phyloP scores from a whole-genome alignment of 2,888 invertebrate genomes.

The Hoplodrina blanda region DNA sequence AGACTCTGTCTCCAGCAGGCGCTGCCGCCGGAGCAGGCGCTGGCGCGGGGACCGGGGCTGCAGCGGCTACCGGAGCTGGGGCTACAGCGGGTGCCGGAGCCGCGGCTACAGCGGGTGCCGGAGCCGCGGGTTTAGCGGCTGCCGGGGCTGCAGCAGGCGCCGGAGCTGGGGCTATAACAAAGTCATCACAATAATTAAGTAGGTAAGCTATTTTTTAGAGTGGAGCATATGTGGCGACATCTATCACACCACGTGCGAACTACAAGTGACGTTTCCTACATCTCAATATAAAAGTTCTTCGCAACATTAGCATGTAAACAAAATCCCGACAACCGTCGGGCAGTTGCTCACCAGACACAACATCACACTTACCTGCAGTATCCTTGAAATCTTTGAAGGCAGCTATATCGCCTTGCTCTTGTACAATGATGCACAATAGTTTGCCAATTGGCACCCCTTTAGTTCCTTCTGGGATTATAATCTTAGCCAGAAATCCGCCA shows the following conservation, averaged over 20 bases:
- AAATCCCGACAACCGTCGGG: too few species aligned
- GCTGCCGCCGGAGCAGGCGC: conserved; percentile 76
- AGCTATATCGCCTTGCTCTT: conserved; percentile 94
- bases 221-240: too few species aligned
- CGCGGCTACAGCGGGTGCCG: conserved; percentile 67
- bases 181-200: too few species aligned
- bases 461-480: conserved; percentile 96
- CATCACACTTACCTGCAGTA: conserved; percentile 81
- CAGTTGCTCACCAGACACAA: too few species aligned
- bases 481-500: conserved; percentile 99
- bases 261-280: too few species aligned
- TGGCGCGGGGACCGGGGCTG: conserved; percentile 70
- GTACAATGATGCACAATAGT: conserved; percentile 98
- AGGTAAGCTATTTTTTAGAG: too few species aligned
- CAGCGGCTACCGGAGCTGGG: conserved; percentile 77
- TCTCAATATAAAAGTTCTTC: too few species aligned
- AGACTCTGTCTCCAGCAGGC: conserved; percentile 92
- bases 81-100: conserved; percentile 75
- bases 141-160: too few species aligned
- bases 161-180: too few species aligned
- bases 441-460: conserved; percentile 99
- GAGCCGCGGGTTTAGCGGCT: conserved; percentile 19
- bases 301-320: too few species aligned
- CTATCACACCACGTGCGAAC: too few species aligned
- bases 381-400: conserved; percentile 98